Base-by-base conservation (phyloP, 2,888 invertebrate species). In the Ophion slaviceki region DNA sequence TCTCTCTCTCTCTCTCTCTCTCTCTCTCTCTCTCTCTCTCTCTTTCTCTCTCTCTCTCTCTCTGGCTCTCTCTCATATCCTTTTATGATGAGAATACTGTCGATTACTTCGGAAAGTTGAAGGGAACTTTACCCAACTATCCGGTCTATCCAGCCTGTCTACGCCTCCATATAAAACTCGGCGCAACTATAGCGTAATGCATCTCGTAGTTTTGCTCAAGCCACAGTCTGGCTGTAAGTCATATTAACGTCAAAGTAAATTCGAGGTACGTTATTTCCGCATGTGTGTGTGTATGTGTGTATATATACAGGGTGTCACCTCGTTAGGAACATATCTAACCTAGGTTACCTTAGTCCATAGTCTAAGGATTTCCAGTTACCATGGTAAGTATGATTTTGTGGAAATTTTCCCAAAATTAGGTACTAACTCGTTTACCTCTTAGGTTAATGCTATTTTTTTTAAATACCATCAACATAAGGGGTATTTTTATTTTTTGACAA, bases 211-310 rank as follows among this genome's bases (percentile, higher is more conserved):
- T 82, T 82, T 71, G 74, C 57, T 66, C 32, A 64, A 28, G 62
- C 47, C 64, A 59, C 32, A 20, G 57, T 62, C 74, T 74, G 67
- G 82, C 71, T 82, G 66, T 76, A 75, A 82, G 85, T 85, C 82
- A 79, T 82, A 85, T 85, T 85, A 85, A 85, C 85, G 82, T 82
- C 79, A 78, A 79, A 71, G 79, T 71, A 75, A 85, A 85, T 75
- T 72, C 45, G 45, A 66, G 70, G 70, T 85, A 57, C 64, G 66
- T 79, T 66, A 53, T 66, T n/a, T 47, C 78, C n/a, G 61, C 45
- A 40, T 7, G 40, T 40, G 8, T 40, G 40, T 8, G 40, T 40
- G 40, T 40, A 4, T 32, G 32, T 32, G 32, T 32, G 32, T 32
- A 32, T 4, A 32, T 4, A 32, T 32, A 32, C 32, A 32, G 32